A percentile compares a stretch with the other conserved stretches of the same genome.
Evolutionary conservation across 2,113 vertebrate species (phyloP).

Genomic region (Xenotilapia flavipinnis): DNA sequence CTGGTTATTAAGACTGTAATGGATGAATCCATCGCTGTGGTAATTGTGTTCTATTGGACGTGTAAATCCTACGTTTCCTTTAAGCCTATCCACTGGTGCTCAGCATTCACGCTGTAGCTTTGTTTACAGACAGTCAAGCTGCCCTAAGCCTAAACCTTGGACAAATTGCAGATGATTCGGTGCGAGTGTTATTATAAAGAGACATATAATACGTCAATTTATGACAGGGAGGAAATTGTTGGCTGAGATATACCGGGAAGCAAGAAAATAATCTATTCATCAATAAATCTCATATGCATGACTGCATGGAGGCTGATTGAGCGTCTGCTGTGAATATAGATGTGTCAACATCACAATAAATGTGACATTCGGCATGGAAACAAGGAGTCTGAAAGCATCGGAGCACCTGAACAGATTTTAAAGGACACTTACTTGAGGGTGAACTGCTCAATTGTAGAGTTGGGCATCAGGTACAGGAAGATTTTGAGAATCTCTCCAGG

Average conservation of each 20-base stretch:
- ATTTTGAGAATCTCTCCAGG: constrained; percentile 89
- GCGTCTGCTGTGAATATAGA: background rate
- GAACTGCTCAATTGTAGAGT: constrained; percentile 92
- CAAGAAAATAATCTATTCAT: background rate
- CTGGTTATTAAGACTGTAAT: background rate
- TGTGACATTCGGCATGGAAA: background rate
- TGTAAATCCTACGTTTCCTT: background rate
- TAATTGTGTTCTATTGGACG: background rate
- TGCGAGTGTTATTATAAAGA: background rate
- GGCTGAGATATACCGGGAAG: background rate
- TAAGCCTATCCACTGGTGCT: background rate
- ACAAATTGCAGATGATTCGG: background rate
- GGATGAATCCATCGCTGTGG: background rate
- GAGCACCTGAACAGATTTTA: background rate
- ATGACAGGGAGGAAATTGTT: background rate
- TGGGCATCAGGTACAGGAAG: constrained; percentile 85
- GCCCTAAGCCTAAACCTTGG: background rate
- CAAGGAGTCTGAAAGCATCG: background rate
- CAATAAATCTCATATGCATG: background rate
- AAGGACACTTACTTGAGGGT: constrained; percentile 83
- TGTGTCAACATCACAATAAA: background rate
- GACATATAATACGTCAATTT: background rate
- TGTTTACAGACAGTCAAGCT: background rate
- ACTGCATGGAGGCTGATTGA: background rate
- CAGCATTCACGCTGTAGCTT: background rate